Evolutionary conservation across 1,140 invertebrate genomes (phyloP), one percentile per base, ranked within the genome.

Genomic region (Cyrtorhinus lividipennis): DNA sequence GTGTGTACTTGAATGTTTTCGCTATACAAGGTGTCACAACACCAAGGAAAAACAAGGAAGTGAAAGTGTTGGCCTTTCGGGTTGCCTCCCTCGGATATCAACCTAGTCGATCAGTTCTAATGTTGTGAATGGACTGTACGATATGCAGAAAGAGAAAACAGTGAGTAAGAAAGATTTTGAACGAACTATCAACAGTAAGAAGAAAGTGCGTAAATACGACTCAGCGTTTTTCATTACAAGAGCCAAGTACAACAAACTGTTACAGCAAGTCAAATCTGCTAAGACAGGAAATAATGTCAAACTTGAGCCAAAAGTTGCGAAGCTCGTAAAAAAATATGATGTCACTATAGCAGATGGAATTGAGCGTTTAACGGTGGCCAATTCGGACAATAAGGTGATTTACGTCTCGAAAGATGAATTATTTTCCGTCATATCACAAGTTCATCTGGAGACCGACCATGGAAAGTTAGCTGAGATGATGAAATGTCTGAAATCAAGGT

Each of bases 381-480:
- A 20, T 30, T n/a, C 58, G 25, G 38, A 15, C n/a, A 30, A 59
- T 30, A 30, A 30, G 26, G 18, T 24, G 1, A 18, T 27, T 59
- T 59, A 59, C 24, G 27, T 59, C 2, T 18, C 13, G 58, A 26
- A 30, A n/a, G 27, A 25, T 22, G 58, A 59, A 59, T 30, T 59
- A 27, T 59, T 27, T 30, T 12, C 10, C 2, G 24, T 59, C 38
- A n/a, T 59, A 15, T 26, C 24, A 13, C 15, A 59, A 30, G 58
- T 30, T 2, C 58, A 59, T 30, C n/a, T 30, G 24, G 25, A 26
- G 15, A 59, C 58, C 2, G 26, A 30, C 2, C 58, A 59, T 23
- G 58, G 58, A 1, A 59, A 30, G 13, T 13, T 26, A 30, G 10
- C 10, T 8, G 26, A 26, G n/a, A 59, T 59, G 58, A 59, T 23